Base-by-base conservation (phyloP, 2,113 vertebrate genomes). In the Sminthopsis crassicaudata region DNA sequence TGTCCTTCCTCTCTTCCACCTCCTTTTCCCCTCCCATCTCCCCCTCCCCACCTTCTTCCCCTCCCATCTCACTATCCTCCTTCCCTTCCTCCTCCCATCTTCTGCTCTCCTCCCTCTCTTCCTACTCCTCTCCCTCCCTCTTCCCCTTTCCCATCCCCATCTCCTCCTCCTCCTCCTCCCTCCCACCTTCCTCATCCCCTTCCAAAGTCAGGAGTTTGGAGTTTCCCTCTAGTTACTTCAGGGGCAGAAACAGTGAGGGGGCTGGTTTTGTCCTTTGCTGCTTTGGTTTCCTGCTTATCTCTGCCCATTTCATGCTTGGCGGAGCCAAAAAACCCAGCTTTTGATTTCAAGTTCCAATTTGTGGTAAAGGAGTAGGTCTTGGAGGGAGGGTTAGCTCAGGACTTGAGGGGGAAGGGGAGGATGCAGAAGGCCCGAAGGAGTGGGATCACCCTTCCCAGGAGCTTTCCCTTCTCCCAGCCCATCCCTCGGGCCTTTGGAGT, bases 321-420 rank as follows among this genome's bases (percentile, higher is more conserved):
- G 96, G 98, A 97, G 95, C 90, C 94, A 95, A 93, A 94, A 95
- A 97, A 67, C 96, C 57, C 52, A 2, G 67, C 95, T 16, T 95
- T 94, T 3, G 0, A 11, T 95, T 97, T 48, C 67, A 96, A n/a
- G 92, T 95, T 93, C 84, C 60, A 53, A 50, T 60, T 94, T 96
- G 90, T 96, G 94, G 91, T 94, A 93, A 92, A 97, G 84, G 93
- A 96, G 23, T 50, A 93, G 48, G 96, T 30, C 2, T 36, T 55
- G 94, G 54, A 84, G 60, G 57, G 25, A 84, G 76, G 57, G 25
- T 96, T 95, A 90, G 36, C 54, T 95, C 42, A 76, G 42, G 57
- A 91, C 50, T 92, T 95, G 93, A 23, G 11, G 92, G 93, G 46
- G 12, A 88, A 42, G 92, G 92, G 90, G 27, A 8, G 14, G 95